Percentiles rank a stretch among this genome's conserved stretches.
Evolutionary conservation across 2,797 vertebrate species (phyloP).

Genomic region (Lindbergichthys nudifrons): DNA sequence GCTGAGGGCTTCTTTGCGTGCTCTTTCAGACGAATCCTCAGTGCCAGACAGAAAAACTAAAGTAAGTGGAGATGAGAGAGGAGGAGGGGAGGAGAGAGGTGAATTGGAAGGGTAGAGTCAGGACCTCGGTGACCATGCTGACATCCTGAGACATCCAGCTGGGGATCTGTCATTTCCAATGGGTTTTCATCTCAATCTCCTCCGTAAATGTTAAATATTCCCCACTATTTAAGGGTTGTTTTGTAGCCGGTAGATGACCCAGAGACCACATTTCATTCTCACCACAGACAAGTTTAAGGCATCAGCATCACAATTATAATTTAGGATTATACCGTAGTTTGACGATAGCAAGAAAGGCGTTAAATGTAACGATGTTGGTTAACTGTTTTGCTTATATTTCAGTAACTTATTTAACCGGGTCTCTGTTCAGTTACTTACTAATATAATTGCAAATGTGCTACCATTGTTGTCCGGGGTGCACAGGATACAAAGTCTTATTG

Average conservation of each 20-base stretch:
- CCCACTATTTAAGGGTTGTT: constrained; percentile 24
- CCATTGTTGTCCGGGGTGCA: neutral
- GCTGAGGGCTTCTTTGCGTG: constrained; percentile 49
- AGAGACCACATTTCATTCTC: constrained; percentile 15
- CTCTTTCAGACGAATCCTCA: constrained; percentile 30
- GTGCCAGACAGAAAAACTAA: constrained; percentile 34
- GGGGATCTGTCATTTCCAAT: constrained; percentile 63
- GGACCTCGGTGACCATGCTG: constrained; percentile 35
- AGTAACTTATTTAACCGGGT: constrained; percentile 3
- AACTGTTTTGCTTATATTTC: neutral
- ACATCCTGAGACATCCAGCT: constrained; percentile 61
- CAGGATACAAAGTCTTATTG: neutral
- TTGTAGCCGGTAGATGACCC: constrained; percentile 15
- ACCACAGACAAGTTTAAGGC: neutral
- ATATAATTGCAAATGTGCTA: constrained; percentile 18
- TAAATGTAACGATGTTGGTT: neutral
- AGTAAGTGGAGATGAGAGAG: constrained; percentile 28
- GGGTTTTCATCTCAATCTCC: constrained; percentile 57
- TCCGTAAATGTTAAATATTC: constrained; percentile 34
- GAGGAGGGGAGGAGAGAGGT: constrained; percentile 3
- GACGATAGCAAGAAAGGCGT: neutral
- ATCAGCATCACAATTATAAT: neutral
- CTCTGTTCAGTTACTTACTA: neutral
- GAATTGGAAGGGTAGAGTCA: constrained; percentile 27
- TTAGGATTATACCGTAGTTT: neutral